These are phyloP conservation scores for Pelobates cultripes DNA, from an alignment of 2,797 vertebrate species.

Conservation along the genomic window DNA sequence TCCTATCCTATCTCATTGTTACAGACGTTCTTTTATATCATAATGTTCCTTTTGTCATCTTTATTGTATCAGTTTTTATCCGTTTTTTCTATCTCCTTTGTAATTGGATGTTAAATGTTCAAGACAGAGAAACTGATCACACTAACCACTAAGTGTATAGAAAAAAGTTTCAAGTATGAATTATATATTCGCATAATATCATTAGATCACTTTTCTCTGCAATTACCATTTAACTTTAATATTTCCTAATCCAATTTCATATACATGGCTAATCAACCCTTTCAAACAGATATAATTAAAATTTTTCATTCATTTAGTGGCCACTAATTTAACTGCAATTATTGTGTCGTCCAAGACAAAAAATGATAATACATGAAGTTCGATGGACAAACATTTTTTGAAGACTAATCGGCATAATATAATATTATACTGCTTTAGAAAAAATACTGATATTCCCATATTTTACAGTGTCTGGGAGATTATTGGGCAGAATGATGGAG, in stretches of 20 bases:
- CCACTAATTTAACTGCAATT: slow-evolving; percentile 6
- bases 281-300: slow-evolving; percentile 9
- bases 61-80: slow-evolving; percentile 1
- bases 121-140: slow-evolving; percentile 8
- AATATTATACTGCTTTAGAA: slow-evolving; percentile 14
- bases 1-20: background rate
- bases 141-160: background rate
- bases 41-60: slow-evolving; percentile 3
- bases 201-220: slow-evolving; percentile 22
- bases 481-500: slow-evolving; percentile 89
- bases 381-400: slow-evolving; percentile 12
- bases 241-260: slow-evolving; percentile 22
- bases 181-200: slow-evolving; percentile 20
- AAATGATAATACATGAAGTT: background rate
- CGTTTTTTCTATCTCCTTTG: background rate
- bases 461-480: slow-evolving; percentile 88
- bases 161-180: slow-evolving; percentile 23
- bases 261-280: slow-evolving; percentile 36
- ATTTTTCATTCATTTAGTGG: slow-evolving; percentile 5
- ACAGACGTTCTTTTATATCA: background rate
- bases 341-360: background rate
- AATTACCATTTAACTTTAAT: slow-evolving; percentile 19
- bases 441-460: background rate
- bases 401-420: slow-evolving; percentile 1
- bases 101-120: slow-evolving; percentile 16